Conservation (phyloP, 2,888 invertebrate genomes). For the Nephrotoma guestfalica region DNA sequence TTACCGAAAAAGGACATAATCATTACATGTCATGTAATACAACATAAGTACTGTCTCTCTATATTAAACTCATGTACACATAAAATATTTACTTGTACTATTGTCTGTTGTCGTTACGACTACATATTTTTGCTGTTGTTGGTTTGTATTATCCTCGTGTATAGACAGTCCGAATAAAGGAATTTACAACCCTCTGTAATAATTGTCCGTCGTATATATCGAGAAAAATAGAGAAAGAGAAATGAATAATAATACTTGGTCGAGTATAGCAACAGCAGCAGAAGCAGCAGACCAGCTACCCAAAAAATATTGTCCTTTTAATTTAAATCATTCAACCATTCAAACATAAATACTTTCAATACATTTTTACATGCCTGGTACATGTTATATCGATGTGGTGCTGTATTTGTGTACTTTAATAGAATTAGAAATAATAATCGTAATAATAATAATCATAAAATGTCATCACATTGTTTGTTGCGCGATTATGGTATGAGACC, state of each 20-base stretch:
- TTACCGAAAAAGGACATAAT: background rate
- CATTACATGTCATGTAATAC: background rate
- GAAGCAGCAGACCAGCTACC: background rate
- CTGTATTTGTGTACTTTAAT: background rate
- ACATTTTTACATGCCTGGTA: background rate
- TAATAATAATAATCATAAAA: background rate
- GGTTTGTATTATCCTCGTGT: background rate
- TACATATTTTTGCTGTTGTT: background rate
- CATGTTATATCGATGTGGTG: no score
- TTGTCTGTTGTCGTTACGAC: no score
- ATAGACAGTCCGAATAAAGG: background rate
- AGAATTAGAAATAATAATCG: background rate
- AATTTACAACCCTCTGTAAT: background rate
- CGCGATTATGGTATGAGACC: background rate
- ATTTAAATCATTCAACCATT: background rate
- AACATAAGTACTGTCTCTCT: background rate
- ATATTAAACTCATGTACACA: background rate
- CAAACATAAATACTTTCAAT: background rate
- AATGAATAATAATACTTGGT: background rate
- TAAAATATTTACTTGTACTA: no score
- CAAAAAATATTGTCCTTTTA: background rate
- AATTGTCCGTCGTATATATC: background rate
- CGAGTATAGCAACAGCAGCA: background rate
- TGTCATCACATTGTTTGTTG: background rate
- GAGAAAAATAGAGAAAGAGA: background rate